Evolutionary conservation across 1,140 invertebrate species (phyloP).

Genomic region (Anoplolepis gracilipes): DNA sequence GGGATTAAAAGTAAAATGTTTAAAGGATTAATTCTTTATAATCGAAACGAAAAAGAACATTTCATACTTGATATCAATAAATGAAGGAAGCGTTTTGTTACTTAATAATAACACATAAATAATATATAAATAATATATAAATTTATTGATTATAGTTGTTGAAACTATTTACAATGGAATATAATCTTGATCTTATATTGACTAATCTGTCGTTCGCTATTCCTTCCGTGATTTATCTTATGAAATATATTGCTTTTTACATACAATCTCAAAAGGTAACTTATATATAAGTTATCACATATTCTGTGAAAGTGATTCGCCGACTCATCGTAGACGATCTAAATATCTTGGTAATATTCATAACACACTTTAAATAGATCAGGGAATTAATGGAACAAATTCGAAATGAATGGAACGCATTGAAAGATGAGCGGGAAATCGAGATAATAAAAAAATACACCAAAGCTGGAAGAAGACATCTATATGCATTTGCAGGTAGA

Average conservation of each 20-base stretch:
- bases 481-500: constrained; percentile 24
- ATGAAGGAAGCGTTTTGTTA: not conserved
- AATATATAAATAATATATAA: not conserved
- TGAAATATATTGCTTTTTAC: constrained; percentile 42
- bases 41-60: not conserved
- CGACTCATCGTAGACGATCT: not conserved
- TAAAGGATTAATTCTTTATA: constrained; percentile 2
- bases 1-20: not conserved
- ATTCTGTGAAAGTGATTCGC: not conserved
- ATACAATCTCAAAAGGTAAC: constrained; percentile 29
- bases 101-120: too few species aligned
- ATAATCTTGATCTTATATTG: constrained; percentile 10
- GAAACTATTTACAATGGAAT: constrained; percentile 42
- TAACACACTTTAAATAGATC: constrained; percentile 2
- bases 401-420: constrained; percentile 30
- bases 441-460: constrained; percentile 38
- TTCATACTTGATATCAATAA: not conserved
- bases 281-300: too few species aligned
- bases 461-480: not conserved
- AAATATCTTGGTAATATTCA: not conserved
- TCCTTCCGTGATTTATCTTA: constrained; percentile 19
- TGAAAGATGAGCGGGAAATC: constrained; percentile 15
- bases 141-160: constrained; percentile 35
- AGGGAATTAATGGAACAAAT: constrained; percentile 43
- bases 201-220: not conserved